Evolutionary conservation across 2,113 vertebrate species (phyloP).

Genomic region (Mesoclemmys tuberculata): DNA sequence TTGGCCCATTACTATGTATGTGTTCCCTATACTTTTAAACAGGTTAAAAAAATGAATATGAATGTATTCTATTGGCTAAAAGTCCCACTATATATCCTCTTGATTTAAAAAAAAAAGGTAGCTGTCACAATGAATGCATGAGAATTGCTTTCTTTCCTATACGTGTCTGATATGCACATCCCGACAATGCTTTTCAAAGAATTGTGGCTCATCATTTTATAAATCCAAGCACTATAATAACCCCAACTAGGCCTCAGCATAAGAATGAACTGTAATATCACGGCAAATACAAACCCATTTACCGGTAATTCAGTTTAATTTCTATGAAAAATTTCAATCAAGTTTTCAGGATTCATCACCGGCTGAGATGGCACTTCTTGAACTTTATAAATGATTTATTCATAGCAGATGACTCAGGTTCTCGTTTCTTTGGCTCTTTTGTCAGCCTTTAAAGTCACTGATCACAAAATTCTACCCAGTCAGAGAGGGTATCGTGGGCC

Average conservation of each 20-base stretch:
- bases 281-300: slow-evolving; percentile 11
- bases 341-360: neutral
- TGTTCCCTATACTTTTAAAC: neutral
- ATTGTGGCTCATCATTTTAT: neutral
- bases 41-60: neutral
- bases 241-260: neutral
- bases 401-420: slow-evolving; percentile 22
- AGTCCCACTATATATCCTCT: neutral
- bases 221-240: neutral
- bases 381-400: slow-evolving; percentile 43
- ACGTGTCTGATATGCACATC: neutral
- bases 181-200: accelerated
- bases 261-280: neutral
- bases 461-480: neutral
- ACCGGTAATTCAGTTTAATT: neutral
- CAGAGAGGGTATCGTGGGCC: neutral
- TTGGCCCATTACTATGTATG: neutral
- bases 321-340: neutral
- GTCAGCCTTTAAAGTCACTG: slow-evolving; percentile 7
- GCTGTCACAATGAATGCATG: neutral
- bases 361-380: neutral
- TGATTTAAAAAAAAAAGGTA: neutral
- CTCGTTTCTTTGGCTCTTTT: neutral
- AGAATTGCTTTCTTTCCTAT: neutral
- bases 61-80: neutral